Evolutionary conservation across 2,888 invertebrate species (phyloP).

Genomic region (Prosopocoilus inquinatus): DNA sequence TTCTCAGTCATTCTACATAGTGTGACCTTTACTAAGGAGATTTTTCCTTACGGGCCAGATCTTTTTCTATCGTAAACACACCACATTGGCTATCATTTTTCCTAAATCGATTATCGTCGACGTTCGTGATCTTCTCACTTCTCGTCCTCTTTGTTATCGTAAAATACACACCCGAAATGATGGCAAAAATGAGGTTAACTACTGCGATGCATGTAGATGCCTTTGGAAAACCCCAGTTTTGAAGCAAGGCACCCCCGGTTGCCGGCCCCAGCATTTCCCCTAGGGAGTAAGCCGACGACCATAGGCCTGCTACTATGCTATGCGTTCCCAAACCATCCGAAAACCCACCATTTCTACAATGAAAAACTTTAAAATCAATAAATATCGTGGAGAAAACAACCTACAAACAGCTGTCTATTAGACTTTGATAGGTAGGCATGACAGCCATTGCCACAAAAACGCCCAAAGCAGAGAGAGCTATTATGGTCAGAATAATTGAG

Average conservation of each 20-base stretch:
- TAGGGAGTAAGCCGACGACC: slow-evolving; percentile 72
- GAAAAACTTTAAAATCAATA: slow-evolving; percentile 13
- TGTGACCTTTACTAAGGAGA: too few relatives aligned
- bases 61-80: background rate
- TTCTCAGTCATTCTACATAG: too few relatives aligned
- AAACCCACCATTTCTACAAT: slow-evolving; percentile 64
- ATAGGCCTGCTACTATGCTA: slow-evolving; percentile 71
- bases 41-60: too few relatives aligned
- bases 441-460: slow-evolving; percentile 67
- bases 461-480: slow-evolving; percentile 65
- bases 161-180: slow-evolving; percentile 17
- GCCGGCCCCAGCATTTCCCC: slow-evolving; percentile 70
- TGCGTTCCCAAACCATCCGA: slow-evolving; percentile 67
- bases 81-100: background rate
- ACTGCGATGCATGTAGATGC: slow-evolving; percentile 64
- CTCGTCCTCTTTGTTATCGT: slow-evolving; percentile 2
- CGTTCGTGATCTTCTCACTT: background rate
- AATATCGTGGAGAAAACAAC: slow-evolving; percentile 38
- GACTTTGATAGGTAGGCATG: slow-evolving; percentile 72
- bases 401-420: slow-evolving; percentile 70
- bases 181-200: slow-evolving; percentile 56
- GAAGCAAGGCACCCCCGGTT: slow-evolving; percentile 62
- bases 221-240: slow-evolving; percentile 66
- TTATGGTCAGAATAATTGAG: slow-evolving; percentile 63
- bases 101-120: background rate